These are phyloP conservation scores for Halichondria panicea DNA, from an alignment of 37 sponge, comb jelly and placozoan genomes.

Conservation along the genomic window DNA sequence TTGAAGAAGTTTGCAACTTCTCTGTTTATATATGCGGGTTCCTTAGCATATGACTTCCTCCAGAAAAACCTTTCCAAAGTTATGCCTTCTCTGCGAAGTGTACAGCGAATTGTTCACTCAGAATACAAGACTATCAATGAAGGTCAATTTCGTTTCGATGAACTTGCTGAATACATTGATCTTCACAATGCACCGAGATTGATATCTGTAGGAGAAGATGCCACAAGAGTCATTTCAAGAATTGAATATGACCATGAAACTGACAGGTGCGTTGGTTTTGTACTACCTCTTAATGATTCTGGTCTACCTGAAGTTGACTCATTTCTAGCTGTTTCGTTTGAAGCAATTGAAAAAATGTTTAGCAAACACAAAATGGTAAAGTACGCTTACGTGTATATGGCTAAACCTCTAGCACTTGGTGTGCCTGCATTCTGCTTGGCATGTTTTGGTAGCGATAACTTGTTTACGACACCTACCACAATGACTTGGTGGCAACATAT, in stretches of 20 bases:
- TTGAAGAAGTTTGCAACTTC: constrained; percentile 56
- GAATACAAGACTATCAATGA: constrained; percentile 44
- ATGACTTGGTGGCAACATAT: constrained; percentile 45
- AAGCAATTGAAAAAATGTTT: constrained; percentile 39
- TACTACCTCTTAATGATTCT: constrained; percentile 22
- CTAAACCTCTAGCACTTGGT: constrained; percentile 39
- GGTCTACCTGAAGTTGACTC: constrained; percentile 37
- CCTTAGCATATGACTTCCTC: constrained; percentile 59
- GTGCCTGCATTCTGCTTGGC: constrained; percentile 44
- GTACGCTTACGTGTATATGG: constrained; percentile 66
- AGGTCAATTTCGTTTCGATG: constrained; percentile 64
- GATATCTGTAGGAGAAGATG: constrained; percentile 57
- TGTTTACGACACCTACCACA: constrained; percentile 10
- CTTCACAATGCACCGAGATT: constrained; percentile 25
- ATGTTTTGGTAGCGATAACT: constrained; percentile 56
- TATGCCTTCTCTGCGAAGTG: constrained; percentile 53
- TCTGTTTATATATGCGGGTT: constrained; percentile 50
- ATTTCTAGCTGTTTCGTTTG: constrained; percentile 40
- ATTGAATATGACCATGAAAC: constrained; percentile 62
- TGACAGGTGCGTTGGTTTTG: constrained; percentile 47
- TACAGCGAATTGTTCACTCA: constrained; percentile 37
- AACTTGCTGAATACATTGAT: constrained; percentile 22
- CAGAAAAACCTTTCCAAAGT: constrained; percentile 57
- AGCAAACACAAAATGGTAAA: constrained; percentile 10
- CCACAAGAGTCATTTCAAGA: constrained; percentile 40